Evolutionary conservation across 2,797 vertebrate genomes (phyloP).

Genomic region (Perodicticus potto): DNA sequence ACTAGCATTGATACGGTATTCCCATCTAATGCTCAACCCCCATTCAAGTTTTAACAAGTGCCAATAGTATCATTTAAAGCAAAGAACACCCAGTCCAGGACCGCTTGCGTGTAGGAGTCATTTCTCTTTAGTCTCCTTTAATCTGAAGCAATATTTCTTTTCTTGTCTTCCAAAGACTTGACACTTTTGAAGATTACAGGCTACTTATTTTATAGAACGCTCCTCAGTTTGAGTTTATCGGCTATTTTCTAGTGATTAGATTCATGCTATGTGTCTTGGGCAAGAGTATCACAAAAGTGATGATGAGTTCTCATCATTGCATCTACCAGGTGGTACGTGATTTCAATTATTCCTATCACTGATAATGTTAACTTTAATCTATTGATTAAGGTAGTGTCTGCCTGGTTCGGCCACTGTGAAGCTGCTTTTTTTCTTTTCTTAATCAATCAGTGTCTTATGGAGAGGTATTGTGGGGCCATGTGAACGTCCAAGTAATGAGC

Average conservation of each 20-base stretch:
- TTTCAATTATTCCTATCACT: conserved; percentile 51
- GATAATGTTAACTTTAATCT: conserved; percentile 4
- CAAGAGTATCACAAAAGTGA: conserved; percentile 22
- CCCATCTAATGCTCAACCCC: not conserved
- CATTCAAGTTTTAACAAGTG: conserved; percentile 33
- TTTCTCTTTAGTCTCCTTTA: conserved; percentile 59
- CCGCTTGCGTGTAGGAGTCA: conserved; percentile 25
- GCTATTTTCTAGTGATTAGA: conserved; percentile 25
- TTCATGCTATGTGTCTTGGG: not conserved
- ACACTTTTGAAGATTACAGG: conserved; percentile 30
- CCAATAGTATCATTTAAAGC: conserved; percentile 36
- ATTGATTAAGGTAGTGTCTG: not conserved
- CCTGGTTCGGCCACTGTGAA: not conserved
- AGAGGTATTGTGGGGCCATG: not conserved
- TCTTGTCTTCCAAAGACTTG: conserved; percentile 29
- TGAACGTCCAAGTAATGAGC: not conserved
- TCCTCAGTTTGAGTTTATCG: not conserved
- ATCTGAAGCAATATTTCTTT: conserved; percentile 46
- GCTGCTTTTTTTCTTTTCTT: not conserved
- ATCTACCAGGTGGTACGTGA: not conserved
- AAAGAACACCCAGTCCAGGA: not conserved
- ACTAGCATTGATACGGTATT: not conserved
- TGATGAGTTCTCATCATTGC: not conserved
- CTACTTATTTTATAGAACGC: conserved; percentile 17
- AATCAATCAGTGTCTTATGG: not conserved